phyloP scores from a whole-genome alignment of 2,113 vertebrate species.

The Tor tambroides region DNA sequence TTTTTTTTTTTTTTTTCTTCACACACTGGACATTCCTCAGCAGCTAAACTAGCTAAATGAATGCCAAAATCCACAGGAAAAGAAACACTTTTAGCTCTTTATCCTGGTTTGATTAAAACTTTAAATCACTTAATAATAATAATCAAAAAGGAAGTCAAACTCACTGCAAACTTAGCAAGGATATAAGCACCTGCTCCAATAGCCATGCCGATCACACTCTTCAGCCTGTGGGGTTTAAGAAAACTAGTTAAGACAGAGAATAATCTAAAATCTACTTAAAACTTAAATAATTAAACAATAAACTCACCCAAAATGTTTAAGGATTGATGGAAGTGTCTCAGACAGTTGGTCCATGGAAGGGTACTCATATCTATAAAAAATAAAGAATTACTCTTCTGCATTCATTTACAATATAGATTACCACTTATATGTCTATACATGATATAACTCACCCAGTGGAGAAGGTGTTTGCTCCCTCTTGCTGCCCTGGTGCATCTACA shows the following conservation, averaged over 20 bases:
- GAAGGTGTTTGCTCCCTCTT: slow-evolving; percentile 89
- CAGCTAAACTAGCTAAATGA: slow-evolving; percentile 69
- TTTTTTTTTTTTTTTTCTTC: background rate
- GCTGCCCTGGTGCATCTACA: slow-evolving; percentile 92
- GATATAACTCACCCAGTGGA: slow-evolving; percentile 83
- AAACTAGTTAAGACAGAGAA: slow-evolving; percentile 13
- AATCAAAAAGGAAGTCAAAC: slow-evolving; percentile 64
- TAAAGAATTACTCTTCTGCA: background rate
- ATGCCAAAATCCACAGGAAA: slow-evolving; percentile 65
- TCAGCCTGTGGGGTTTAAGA: slow-evolving; percentile 78
- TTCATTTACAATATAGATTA: background rate
- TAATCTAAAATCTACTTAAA: background rate
- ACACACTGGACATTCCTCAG: slow-evolving; percentile 65
- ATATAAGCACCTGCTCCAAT: slow-evolving; percentile 92
- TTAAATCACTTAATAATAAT: slow-evolving; percentile 34
- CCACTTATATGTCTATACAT: background rate
- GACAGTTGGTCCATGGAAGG: slow-evolving; percentile 98
- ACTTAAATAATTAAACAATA: background rate
- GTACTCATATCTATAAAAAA: slow-evolving; percentile 86
- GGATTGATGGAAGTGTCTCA: slow-evolving; percentile 89
- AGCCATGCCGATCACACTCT: slow-evolving; percentile 90
- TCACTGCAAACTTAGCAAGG: slow-evolving; percentile 93
- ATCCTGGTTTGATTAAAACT: slow-evolving; percentile 72
- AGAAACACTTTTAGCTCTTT: slow-evolving; percentile 62
- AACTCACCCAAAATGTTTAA: slow-evolving; percentile 94